Conservation (phyloP, 2,888 invertebrate species). For the Drosophila mimica region DNA sequence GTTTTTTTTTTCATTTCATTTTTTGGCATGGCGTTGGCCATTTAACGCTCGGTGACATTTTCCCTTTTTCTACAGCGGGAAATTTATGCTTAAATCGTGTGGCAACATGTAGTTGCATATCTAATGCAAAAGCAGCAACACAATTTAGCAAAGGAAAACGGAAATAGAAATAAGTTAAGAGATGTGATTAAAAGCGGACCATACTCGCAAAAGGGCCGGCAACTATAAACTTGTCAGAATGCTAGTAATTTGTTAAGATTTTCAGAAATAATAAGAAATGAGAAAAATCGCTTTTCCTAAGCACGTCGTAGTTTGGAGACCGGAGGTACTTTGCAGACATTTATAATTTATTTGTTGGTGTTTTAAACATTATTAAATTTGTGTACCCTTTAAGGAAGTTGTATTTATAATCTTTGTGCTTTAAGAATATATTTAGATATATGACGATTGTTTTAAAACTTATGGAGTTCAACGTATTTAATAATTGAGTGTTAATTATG, state of each 20-base stretch:
- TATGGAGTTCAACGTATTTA: background rate
- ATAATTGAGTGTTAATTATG: background rate
- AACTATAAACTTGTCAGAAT: background rate
- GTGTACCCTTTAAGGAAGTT: background rate
- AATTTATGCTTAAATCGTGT: constrained; percentile 58
- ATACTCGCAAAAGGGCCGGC: background rate
- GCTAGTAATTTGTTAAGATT: background rate
- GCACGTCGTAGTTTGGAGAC: background rate
- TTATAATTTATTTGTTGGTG: background rate
- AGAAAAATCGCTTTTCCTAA: background rate
- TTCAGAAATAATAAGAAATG: background rate
- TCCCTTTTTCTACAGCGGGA: constrained; percentile 16
- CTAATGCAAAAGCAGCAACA: constrained; percentile 27
- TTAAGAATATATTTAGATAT: background rate
- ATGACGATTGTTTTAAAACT: background rate
- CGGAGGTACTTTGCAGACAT: background rate
- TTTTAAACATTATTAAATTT: background rate
- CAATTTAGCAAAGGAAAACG: constrained; percentile 58
- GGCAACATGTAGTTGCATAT: constrained; percentile 61
- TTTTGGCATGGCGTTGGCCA: constrained; percentile 42
- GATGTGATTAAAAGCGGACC: constrained; percentile 24
- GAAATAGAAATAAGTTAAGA: constrained; percentile 38
- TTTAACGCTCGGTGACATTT: constrained; percentile 47
- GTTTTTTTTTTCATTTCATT: constrained; percentile 12
- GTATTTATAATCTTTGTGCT: no score